A percentile compares a stretch with the other conserved stretches of the same genome.
Conservation (phyloP, 2,888 invertebrate genomes). For the Drosophila multiciliata region DNA sequence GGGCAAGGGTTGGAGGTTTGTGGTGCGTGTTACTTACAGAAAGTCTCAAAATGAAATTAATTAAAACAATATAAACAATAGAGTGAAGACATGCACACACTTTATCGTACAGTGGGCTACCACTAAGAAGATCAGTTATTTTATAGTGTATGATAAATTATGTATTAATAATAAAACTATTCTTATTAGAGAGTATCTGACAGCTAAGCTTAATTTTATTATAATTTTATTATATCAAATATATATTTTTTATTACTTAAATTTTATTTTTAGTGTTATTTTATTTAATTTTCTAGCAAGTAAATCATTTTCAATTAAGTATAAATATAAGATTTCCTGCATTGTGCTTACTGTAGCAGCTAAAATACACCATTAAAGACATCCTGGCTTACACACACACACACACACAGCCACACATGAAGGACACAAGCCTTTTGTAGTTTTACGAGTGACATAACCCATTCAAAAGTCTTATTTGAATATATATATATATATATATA, state of each 20-base stretch:
- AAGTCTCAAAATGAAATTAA: constrained; percentile 69
- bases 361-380: constrained; percentile 18
- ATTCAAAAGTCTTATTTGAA: constrained; percentile 51
- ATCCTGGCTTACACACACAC: background rate
- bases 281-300: background rate
- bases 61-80: constrained; percentile 74
- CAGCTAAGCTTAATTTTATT: background rate
- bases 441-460: constrained; percentile 62
- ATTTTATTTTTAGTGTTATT: too few relatives aligned
- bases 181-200: background rate
- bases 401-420: background rate
- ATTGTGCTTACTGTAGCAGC: constrained; percentile 1
- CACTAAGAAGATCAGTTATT: background rate
- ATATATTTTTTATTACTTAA: background rate
- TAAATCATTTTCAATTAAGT: background rate
- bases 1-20: constrained; percentile 13
- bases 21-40: constrained; percentile 41
- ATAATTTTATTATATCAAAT: background rate
- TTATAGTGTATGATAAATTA: background rate
- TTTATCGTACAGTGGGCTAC: constrained; percentile 32
- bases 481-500: background rate
- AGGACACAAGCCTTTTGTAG: constrained; percentile 41
- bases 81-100: constrained; percentile 41
- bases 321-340: too few relatives aligned
- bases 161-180: background rate